phyloP scores from a whole-genome alignment of 2,797 vertebrate genomes.

The Syngnathus rostellatus region DNA sequence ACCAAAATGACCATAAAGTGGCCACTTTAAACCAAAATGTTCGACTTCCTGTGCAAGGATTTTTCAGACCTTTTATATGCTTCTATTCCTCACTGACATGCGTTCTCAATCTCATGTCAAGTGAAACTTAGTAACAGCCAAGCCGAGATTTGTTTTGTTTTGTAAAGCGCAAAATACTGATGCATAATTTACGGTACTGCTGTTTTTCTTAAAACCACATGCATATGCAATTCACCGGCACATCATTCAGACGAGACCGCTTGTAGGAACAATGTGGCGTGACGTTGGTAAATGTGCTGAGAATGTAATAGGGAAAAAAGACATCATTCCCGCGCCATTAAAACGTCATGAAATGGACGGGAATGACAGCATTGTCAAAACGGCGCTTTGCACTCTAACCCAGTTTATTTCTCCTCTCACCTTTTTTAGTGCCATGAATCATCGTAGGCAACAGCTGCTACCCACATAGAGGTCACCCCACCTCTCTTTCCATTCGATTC shows the following conservation, averaged over 20 bases:
- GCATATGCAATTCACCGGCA: too few species aligned
- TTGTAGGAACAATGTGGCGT: not conserved
- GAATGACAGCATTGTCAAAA: conserved; percentile 7
- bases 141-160: too few species aligned
- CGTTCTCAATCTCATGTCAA: too few species aligned
- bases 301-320: too few species aligned
- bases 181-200: too few species aligned
- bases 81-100: not conserved
- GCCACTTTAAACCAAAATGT: not conserved
- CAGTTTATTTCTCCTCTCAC: conserved; percentile 12
- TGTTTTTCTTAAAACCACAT: too few species aligned
- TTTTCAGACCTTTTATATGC: not conserved
- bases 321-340: not conserved
- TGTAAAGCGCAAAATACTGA: too few species aligned
- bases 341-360: not conserved
- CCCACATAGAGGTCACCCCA: conserved; percentile 74
- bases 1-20: not conserved
- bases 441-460: conserved; percentile 69
- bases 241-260: too few species aligned
- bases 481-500: conserved; percentile 53
- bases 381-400: conserved; percentile 6
- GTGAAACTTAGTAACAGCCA: too few species aligned
- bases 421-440: conserved; percentile 76
- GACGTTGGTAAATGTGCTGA: not conserved
- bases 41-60: not conserved